These are phyloP conservation scores for Apantesis nais DNA, from an alignment of 2,888 invertebrate genomes.

Conservation along the genomic window DNA sequence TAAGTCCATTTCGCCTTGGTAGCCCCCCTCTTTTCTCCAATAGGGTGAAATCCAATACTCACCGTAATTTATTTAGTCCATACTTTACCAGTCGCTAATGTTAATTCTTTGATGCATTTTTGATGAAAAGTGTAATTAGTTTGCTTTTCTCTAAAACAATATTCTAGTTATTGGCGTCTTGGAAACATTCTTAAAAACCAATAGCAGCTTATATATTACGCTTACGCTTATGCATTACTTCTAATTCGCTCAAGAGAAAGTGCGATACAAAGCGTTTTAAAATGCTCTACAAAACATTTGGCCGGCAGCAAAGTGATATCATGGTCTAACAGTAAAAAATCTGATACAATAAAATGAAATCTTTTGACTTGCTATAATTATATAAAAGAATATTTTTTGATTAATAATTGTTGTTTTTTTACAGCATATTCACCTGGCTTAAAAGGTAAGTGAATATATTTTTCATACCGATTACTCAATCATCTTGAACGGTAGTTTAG, in stretches of 20 bases:
- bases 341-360: too few relatives aligned
- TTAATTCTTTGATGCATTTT: too few relatives aligned
- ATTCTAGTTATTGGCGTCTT: background rate
- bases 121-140: too few relatives aligned
- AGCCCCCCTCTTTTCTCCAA: background rate
- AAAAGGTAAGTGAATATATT: constrained; percentile 8
- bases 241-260: too few relatives aligned
- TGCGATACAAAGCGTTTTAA: too few relatives aligned
- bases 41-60: background rate
- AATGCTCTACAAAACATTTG: too few relatives aligned
- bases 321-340: background rate
- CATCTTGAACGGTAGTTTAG: background rate
- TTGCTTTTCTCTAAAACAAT: too few relatives aligned
- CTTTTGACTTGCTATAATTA: too few relatives aligned
- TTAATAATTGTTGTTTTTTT: constrained; percentile 11
- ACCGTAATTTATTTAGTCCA: background rate
- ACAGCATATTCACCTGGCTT: constrained; percentile 14
- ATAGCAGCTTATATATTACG: too few relatives aligned
- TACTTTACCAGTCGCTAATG: background rate
- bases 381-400: background rate
- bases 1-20: constrained; percentile 12
- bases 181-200: too few relatives aligned
- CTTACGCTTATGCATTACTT: too few relatives aligned
- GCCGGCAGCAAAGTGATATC: background rate
- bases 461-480: background rate